Conservation (phyloP, 1,140 invertebrate species). For the Drosophila repletoides region DNA sequence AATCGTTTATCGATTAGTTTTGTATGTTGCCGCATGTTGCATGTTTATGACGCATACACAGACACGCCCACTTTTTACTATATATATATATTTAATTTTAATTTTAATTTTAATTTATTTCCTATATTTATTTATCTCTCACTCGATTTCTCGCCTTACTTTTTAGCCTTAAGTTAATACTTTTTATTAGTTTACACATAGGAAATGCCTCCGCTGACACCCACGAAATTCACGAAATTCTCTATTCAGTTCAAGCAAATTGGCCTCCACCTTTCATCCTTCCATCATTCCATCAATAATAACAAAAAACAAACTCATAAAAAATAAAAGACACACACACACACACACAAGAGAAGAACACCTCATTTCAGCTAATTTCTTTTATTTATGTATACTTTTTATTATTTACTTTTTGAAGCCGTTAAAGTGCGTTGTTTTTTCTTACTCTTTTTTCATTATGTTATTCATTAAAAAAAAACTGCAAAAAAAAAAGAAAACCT, state of each 20-base stretch:
- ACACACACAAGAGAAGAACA: neutral
- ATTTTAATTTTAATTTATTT: slow-evolving; percentile 47
- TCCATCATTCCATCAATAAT: slow-evolving; percentile 31
- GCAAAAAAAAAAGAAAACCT: slow-evolving; percentile 39
- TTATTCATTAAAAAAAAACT: slow-evolving; percentile 32
- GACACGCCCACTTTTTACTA: slow-evolving; percentile 14
- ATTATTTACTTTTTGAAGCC: slow-evolving; percentile 7
- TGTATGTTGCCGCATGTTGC: slow-evolving; percentile 69
- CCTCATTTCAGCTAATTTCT: slow-evolving; percentile 1
- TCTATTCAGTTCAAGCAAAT: slow-evolving; percentile 42
- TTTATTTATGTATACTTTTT: slow-evolving; percentile 5
- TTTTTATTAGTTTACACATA: slow-evolving; percentile 37
- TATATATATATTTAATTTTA: slow-evolving; percentile 38
- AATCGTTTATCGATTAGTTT: slow-evolving; percentile 44
- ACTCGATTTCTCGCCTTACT: slow-evolving; percentile 23
- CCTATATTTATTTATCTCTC: slow-evolving; percentile 35
- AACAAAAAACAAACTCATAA: slow-evolving; percentile 9
- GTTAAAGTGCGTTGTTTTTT: slow-evolving; percentile 16
- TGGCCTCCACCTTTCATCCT: no score
- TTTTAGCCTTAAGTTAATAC: slow-evolving; percentile 45
- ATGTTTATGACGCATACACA: slow-evolving; percentile 66
- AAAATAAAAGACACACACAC: neutral
- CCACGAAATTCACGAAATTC: no score
- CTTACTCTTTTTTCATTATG: slow-evolving; percentile 10
- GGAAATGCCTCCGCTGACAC: slow-evolving; percentile 65